phyloP scores from a whole-genome alignment of 2,797 vertebrate genomes.

The Hyperoplus lanceolatus region DNA sequence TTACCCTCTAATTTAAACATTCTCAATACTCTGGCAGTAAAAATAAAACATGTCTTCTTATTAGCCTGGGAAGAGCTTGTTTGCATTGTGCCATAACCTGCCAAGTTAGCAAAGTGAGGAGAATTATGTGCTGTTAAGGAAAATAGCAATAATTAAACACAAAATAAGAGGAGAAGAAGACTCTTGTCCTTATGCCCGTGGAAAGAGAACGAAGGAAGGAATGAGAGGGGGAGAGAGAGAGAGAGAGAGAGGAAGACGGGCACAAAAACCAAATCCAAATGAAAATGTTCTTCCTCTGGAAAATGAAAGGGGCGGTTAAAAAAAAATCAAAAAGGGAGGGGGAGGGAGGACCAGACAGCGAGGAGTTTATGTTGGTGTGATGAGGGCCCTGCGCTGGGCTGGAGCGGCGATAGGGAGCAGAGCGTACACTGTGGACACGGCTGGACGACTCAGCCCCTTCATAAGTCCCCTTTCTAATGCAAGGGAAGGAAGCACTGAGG shows the following conservation, averaged over 20 bases:
- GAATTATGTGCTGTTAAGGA: conserved; percentile 82
- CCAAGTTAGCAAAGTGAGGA: conserved; percentile 73
- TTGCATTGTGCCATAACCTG: conserved; percentile 70
- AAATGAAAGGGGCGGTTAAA: conserved; percentile 76
- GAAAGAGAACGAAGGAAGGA: conserved; percentile 66
- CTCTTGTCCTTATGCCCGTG: conserved; percentile 63
- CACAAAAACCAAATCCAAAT: conserved; percentile 81
- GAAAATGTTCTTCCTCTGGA: conserved; percentile 84
- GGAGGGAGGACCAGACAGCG: conserved; percentile 75
- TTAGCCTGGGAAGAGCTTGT: conserved; percentile 72
- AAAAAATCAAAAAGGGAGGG: conserved; percentile 43
- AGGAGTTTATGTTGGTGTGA: conserved; percentile 79
- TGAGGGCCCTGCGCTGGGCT: conserved; percentile 80
- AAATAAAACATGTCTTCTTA: conserved; percentile 61
- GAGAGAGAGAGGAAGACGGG: conserved; percentile 60
- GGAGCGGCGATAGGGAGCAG: conserved; percentile 73
- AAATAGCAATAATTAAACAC: conserved; percentile 81
- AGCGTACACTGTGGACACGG: conserved; percentile 69
- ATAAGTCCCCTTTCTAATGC: conserved; percentile 72
- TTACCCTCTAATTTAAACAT: conserved; percentile 79
- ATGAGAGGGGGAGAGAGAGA: conserved; percentile 42
- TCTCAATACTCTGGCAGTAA: conserved; percentile 59
- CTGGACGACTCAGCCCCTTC: conserved; percentile 72
- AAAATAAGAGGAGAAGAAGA: conserved; percentile 76
- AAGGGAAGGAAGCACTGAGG: conserved; percentile 81